Conservation (phyloP, 92 coral and sea anemone genomes). For the Palythoa caribaeorum region DNA sequence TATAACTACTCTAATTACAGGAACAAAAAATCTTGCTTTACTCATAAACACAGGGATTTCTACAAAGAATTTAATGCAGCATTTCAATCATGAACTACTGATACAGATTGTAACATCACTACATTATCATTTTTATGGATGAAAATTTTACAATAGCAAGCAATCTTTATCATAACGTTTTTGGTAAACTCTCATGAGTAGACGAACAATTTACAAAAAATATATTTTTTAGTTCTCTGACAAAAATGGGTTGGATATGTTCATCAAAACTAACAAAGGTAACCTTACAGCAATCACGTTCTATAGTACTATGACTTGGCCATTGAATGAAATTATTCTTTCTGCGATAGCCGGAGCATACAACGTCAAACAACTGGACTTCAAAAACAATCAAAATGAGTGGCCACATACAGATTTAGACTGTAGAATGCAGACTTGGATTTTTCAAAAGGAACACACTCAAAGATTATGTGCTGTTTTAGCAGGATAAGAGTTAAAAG, state of each 20-base stretch:
- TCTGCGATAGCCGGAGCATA: not conserved
- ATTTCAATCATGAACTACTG: constrained; percentile 10
- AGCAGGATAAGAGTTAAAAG: too few species aligned
- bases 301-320: not conserved
- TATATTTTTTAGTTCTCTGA: constrained; percentile 40
- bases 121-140: not conserved
- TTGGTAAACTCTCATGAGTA: not conserved
- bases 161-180: not conserved
- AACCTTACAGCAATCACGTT: constrained; percentile 14
- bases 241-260: not conserved
- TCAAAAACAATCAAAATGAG: too few species aligned
- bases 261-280: not conserved
- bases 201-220: constrained; percentile 39
- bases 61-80: constrained; percentile 23
- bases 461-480: too few species aligned
- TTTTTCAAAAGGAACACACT: too few species aligned
- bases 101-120: not conserved
- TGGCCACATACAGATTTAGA: too few species aligned
- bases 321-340: not conserved
- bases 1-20: too few species aligned
- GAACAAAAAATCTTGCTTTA: too few species aligned
- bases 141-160: constrained; percentile 31
- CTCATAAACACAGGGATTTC: not conserved
- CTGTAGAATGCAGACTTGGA: too few species aligned
- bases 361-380: not conserved